phyloP scores from a whole-genome alignment of 2,888 invertebrate species.

The Linnaemya vulpina region DNA sequence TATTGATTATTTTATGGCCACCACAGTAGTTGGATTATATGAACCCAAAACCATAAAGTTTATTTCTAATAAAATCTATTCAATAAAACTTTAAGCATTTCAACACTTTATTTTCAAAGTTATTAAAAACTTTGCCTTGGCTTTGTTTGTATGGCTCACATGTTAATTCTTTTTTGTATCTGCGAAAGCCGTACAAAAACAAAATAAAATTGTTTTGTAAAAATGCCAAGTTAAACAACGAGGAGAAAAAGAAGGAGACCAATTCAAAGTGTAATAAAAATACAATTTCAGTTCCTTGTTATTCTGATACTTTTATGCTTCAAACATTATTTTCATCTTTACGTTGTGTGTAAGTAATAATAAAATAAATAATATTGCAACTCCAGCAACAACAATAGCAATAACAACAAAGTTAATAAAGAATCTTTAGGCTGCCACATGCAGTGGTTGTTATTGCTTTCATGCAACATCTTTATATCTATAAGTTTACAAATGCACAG shows the following conservation, averaged over 20 bases:
- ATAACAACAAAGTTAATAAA: constrained; percentile 43
- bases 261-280: constrained; percentile 66
- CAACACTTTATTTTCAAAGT: constrained; percentile 50
- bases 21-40: constrained; percentile 21
- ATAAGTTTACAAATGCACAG: neutral
- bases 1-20: neutral
- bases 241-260: constrained; percentile 35
- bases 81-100: constrained; percentile 49
- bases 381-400: constrained; percentile 34
- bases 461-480: constrained; percentile 58
- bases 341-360: constrained; percentile 65
- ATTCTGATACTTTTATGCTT: constrained; percentile 27
- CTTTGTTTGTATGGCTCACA: constrained; percentile 39
- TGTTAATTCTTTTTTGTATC: neutral
- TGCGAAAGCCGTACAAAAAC: constrained; percentile 28
- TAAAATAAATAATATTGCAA: constrained; percentile 64
- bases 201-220: constrained; percentile 7
- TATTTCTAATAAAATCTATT: constrained; percentile 39
- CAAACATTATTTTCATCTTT: constrained; percentile 48
- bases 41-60: constrained; percentile 21
- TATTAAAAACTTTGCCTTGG: constrained; percentile 58
- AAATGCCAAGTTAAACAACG: constrained; percentile 36
- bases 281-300: constrained; percentile 40
- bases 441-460: constrained; percentile 62
- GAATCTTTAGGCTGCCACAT: constrained; percentile 64